Conservation (phyloP, 2,797 vertebrate genomes). For the Oceanodroma leucorhoa region DNA sequence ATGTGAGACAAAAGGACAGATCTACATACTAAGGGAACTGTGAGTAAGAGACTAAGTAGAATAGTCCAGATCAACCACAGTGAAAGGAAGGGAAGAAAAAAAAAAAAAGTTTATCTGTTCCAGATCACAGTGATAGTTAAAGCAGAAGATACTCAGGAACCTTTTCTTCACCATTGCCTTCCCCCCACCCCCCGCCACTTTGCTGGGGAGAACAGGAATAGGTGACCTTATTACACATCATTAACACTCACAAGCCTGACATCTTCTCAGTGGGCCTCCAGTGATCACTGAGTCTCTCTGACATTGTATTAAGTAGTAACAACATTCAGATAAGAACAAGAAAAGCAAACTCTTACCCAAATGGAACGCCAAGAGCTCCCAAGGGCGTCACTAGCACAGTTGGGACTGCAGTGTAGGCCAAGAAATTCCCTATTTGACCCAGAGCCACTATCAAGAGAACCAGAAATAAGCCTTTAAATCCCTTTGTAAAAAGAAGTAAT, state of each 20-base stretch:
- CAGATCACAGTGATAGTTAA: background rate
- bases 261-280: background rate
- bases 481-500: background rate
- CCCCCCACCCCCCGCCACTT: background rate
- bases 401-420: slow-evolving; percentile 93
- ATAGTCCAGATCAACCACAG: background rate
- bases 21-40: background rate
- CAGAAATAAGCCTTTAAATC: slow-evolving; percentile 37
- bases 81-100: background rate
- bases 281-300: background rate
- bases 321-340: slow-evolving; percentile 4
- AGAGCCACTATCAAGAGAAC: slow-evolving; percentile 84
- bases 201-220: background rate
- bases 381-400: slow-evolving; percentile 93
- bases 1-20: background rate
- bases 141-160: background rate
- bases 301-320: background rate
- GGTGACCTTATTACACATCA: background rate
- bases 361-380: slow-evolving; percentile 95
- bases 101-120: background rate
- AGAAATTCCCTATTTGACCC: slow-evolving; percentile 94
- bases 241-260: background rate
- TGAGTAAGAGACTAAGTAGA: background rate
- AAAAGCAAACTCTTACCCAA: slow-evolving; percentile 85
- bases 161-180: background rate